These are phyloP conservation scores for Protaetia brevitarsis DNA, from an alignment of 1,140 invertebrate species.

Conservation along the genomic window DNA sequence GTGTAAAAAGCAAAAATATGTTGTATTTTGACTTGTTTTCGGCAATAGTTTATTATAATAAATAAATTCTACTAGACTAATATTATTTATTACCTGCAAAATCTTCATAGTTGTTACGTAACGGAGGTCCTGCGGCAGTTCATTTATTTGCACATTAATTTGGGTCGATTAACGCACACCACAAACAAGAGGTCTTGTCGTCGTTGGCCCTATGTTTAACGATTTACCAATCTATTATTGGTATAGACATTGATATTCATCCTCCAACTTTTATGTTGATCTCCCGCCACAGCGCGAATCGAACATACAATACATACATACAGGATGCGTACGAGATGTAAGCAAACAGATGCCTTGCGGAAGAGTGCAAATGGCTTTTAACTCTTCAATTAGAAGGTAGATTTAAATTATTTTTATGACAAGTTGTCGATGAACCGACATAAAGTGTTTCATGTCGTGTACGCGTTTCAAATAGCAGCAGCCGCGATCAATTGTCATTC, in stretches of 20 bases:
- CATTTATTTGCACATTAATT: slow-evolving; percentile 15
- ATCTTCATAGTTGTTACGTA: neutral
- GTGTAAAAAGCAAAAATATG: too few relatives aligned
- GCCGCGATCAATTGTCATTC: too few relatives aligned
- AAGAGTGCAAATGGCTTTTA: neutral
- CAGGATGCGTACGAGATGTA: neutral
- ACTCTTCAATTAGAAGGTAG: neutral
- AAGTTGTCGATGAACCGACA: too few relatives aligned
- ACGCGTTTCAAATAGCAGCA: too few relatives aligned
- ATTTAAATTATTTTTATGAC: neutral
- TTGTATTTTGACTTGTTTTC: too few relatives aligned
- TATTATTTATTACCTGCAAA: slow-evolving; percentile 15
- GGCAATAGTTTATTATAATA: too few relatives aligned
- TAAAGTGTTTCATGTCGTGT: too few relatives aligned
- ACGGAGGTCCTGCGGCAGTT: neutral
- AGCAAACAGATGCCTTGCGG: neutral
- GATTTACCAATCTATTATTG: slow-evolving; percentile 7
- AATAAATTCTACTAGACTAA: too few relatives aligned
- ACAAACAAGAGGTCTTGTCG: slow-evolving; percentile 3
- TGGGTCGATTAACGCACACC: slow-evolving; percentile 10
- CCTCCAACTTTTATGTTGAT: slow-evolving; percentile 16
- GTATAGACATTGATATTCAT: slow-evolving; percentile 13
- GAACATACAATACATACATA: neutral
- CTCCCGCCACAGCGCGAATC: slow-evolving; percentile 2
- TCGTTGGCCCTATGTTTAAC: slow-evolving; percentile 4